Conservation (phyloP, 2,888 invertebrate genomes). For the Pterostichus niger region DNA sequence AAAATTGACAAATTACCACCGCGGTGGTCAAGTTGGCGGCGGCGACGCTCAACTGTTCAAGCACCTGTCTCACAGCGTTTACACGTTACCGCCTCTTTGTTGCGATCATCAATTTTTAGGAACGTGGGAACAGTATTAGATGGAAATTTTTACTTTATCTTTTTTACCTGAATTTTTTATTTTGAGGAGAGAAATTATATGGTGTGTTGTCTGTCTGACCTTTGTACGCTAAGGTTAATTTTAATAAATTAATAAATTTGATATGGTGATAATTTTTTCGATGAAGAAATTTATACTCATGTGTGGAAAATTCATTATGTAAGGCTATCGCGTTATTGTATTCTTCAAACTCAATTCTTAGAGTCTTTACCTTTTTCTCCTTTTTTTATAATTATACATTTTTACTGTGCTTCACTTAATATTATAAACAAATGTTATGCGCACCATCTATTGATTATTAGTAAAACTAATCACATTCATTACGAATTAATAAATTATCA, state of each 20-base stretch:
- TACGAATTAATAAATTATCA: too few species aligned
- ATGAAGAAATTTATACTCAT: conserved; percentile 27
- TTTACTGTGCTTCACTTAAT: too few species aligned
- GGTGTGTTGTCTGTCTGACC: conserved; percentile 46
- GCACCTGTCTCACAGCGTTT: conserved; percentile 58
- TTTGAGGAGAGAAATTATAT: conserved; percentile 48
- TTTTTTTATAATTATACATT: too few species aligned
- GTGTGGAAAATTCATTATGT: conserved; percentile 15
- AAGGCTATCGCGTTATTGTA: too few species aligned
- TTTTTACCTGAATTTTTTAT: conserved; percentile 51
- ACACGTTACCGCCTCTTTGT: conserved; percentile 49
- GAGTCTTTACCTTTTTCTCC: too few species aligned
- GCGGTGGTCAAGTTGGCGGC: conserved; percentile 31
- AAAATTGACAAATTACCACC: conserved; percentile 54
- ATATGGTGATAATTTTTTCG: conserved; percentile 38
- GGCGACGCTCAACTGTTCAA: conserved; percentile 33
- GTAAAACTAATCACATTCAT: too few species aligned
- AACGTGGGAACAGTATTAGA: conserved; percentile 66
- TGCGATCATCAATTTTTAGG: conserved; percentile 65
- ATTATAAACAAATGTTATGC: too few species aligned
- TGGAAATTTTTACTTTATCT: conserved; percentile 53
- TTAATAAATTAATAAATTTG: conserved; percentile 58
- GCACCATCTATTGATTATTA: too few species aligned
- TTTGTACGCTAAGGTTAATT: conserved; percentile 52
- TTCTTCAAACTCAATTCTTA: too few species aligned